phyloP scores from a whole-genome alignment of 2,888 invertebrate genomes.

The Sinopyrophorus schimmeli region DNA sequence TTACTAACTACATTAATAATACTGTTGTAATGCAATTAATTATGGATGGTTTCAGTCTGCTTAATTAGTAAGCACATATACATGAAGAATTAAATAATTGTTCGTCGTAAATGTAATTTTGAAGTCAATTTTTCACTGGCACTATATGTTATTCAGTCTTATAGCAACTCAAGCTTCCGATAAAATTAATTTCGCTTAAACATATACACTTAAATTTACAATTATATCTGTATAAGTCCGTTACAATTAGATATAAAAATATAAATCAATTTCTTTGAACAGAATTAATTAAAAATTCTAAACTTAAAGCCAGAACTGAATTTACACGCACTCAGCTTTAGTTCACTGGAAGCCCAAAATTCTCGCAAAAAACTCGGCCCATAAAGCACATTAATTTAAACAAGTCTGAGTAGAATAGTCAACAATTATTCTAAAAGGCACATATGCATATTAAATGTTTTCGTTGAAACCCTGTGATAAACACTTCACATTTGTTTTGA shows the following conservation, averaged over 20 bases:
- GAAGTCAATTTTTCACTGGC: slow-evolving; percentile 17
- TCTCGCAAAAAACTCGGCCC: slow-evolving; percentile 25
- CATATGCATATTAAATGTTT: slow-evolving; percentile 19
- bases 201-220: slow-evolving; percentile 4
- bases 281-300: slow-evolving; percentile 24
- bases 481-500: slow-evolving; percentile 30
- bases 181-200: no score
- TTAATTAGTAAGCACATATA: slow-evolving; percentile 31
- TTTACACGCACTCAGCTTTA: slow-evolving; percentile 14
- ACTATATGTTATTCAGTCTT: no score
- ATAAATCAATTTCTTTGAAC: slow-evolving; percentile 24
- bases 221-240: no score
- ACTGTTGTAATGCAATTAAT: slow-evolving; percentile 43
- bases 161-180: no score
- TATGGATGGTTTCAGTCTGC: slow-evolving; percentile 36
- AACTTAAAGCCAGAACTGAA: no score
- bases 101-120: slow-evolving; percentile 25
- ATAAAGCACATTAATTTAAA: slow-evolving; percentile 27
- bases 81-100: slow-evolving; percentile 15
- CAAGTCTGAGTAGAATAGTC: slow-evolving; percentile 9
- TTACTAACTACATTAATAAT: slow-evolving; percentile 43
- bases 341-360: slow-evolving; percentile 30
- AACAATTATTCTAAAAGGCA: slow-evolving; percentile 27
- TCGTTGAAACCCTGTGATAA: slow-evolving; percentile 37
- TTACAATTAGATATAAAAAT: slow-evolving; percentile 27